phyloP scores from a whole-genome alignment of 2,113 vertebrate species.

The Neolamprologus sp. region DNA sequence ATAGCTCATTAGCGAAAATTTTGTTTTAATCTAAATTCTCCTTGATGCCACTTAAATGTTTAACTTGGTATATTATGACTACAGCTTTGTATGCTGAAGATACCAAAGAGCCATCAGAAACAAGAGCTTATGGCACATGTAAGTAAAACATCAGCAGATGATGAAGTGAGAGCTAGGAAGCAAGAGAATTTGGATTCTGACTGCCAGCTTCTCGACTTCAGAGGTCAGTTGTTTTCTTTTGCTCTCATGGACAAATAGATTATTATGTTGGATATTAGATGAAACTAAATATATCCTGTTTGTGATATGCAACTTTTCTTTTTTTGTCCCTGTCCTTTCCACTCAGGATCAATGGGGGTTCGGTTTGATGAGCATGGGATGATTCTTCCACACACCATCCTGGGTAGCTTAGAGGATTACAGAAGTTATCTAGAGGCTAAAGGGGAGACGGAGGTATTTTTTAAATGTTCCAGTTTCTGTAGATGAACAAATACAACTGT shows the following conservation, averaged over 20 bases:
- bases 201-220: conserved; percentile 47
- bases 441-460: conserved; percentile 73
- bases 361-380: conserved; percentile 58
- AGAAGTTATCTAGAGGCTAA: conserved; percentile 73
- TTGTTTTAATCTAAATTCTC: neutral
- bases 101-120: conserved; percentile 35
- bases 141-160: conserved; percentile 53
- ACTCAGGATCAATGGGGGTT: conserved; percentile 56
- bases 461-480: neutral
- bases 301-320: neutral
- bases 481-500: neutral
- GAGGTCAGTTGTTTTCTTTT: conserved; percentile 60
- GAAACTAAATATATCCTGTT: neutral
- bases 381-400: conserved; percentile 83
- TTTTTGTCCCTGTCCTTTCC: neutral
- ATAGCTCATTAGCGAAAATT: neutral
- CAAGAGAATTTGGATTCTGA: neutral
- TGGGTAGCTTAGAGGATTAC: conserved; percentile 84
- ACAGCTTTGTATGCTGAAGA: conserved; percentile 64
- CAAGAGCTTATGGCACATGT: conserved; percentile 37
- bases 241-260: neutral
- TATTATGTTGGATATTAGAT: neutral
- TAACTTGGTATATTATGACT: neutral
- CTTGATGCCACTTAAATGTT: neutral
- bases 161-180: conserved; percentile 9